These are phyloP conservation scores for Lophius americanus DNA, from an alignment of 2,797 vertebrate species.

Conservation along the genomic window DNA sequence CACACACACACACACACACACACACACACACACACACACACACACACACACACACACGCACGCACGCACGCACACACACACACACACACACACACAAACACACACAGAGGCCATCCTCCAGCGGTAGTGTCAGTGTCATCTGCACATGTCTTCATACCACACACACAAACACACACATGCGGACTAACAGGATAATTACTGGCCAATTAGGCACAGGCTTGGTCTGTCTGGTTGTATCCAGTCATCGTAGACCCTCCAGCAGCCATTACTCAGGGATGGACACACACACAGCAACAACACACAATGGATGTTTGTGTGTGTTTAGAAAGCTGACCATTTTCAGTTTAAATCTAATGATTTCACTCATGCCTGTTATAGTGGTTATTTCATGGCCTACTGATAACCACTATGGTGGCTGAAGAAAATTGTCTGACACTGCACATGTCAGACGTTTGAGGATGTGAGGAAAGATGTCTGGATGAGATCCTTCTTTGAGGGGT, in stretches of 20 bases:
- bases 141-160: constrained; percentile 44
- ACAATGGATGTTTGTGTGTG: constrained; percentile 31
- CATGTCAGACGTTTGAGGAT: too few relatives aligned
- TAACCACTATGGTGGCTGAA: too few relatives aligned
- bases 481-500: too few relatives aligned
- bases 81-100: constrained; percentile 25
- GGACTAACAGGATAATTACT: constrained; percentile 77
- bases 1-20: constrained; percentile 23
- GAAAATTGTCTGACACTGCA: too few relatives aligned
- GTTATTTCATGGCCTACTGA: background rate
- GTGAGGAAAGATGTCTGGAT: too few relatives aligned
- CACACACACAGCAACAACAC: constrained; percentile 54
- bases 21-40: constrained; percentile 24
- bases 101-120: constrained; percentile 44
- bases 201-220: constrained; percentile 77
- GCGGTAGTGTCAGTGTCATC: constrained; percentile 73
- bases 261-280: constrained; percentile 64
- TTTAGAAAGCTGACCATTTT: constrained; percentile 9
- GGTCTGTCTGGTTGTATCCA: constrained; percentile 76
- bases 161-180: constrained; percentile 31
- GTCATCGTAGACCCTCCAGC: constrained; percentile 73
- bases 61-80: constrained; percentile 21
- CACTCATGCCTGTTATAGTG: background rate
- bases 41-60: constrained; percentile 40
- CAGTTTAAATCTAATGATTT: background rate